Evolutionary conservation across 2,113 vertebrate genomes (phyloP), one percentile per base, ranked within the genome.

Genomic region (Actenoides lindsayi): DNA sequence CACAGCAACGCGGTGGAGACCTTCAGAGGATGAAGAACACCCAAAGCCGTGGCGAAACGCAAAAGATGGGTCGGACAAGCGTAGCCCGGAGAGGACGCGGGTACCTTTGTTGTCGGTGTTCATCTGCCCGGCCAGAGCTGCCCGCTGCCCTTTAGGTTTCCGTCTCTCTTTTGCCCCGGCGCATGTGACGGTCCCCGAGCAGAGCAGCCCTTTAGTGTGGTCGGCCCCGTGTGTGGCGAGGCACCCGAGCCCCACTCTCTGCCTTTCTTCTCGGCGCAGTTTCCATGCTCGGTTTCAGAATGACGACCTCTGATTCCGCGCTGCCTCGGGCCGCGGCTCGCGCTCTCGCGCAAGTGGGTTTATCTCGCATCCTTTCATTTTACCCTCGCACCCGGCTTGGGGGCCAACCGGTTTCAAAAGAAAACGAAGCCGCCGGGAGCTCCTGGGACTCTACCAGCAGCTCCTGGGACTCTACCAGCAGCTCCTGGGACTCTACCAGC

Each of bases 241-340:
- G 11, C 78, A 83, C 89, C 81, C 28, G 0, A 83, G 89, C 83
- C 82, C 94, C 9, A 89, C 93, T 92, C 88, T 93, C 13, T 67
- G 56, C 64, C 62, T 90, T 94, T 81, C 90, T 59, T 78, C 95
- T 19, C 71, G 5, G 69, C 63, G 62, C 97, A 97, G 93, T 98
- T 98, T 97, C 96, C 97, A 96, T 95, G 96, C 87, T 93, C 16
- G 57, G 96, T 98, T 98, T 98, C 97, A 96, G 96, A 97, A 98
- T 97, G 96, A 98, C 93, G 11, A 46, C 85, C 83, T 35, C 71
- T 42, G 89, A 33, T 64, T 70, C 78, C 5, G 64, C 64, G 54
- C 96, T 67, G 83, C 79, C 84, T 33, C 31, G 24, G 94, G 87
- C 87, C 67, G 53, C 51, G 0, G 33, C 80, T 84, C 56, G 2